Conservation (phyloP, 2,888 invertebrate species). For the Hypomecis punctinalis region DNA sequence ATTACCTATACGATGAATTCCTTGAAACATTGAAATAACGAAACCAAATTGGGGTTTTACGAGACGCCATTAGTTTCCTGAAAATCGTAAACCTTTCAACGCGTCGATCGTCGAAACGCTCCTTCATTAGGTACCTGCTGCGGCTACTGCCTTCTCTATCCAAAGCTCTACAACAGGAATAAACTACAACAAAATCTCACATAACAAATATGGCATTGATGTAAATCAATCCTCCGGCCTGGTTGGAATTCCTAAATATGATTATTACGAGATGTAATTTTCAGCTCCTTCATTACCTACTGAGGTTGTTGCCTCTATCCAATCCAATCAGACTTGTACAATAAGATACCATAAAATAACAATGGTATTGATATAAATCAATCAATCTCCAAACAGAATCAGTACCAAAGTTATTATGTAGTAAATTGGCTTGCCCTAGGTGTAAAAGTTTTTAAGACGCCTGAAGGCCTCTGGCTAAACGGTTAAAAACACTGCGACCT, state of each 20-base stretch:
- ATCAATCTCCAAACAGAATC: too few species aligned
- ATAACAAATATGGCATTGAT: slow-evolving; percentile 15
- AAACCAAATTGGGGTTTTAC: background rate
- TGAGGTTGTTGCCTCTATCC: too few species aligned
- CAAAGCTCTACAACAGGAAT: slow-evolving; percentile 1
- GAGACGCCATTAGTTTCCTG: slow-evolving; percentile 3
- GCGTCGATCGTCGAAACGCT: background rate
- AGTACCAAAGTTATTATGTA: too few species aligned
- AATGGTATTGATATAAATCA: too few species aligned
- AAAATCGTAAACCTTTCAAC: slow-evolving; percentile 12
- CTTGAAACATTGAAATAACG: background rate
- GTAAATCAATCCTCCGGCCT: slow-evolving; percentile 13
- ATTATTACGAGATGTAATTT: slow-evolving; percentile 40
- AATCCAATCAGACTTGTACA: too few species aligned
- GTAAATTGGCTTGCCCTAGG: too few species aligned
- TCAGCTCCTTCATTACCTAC: background rate
- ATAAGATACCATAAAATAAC: too few species aligned
- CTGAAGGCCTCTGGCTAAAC: too few species aligned
- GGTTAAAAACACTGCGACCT: too few species aligned
- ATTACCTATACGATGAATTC: too few species aligned
- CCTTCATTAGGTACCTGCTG: background rate
- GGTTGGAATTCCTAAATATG: slow-evolving; percentile 16
- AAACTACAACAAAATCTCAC: slow-evolving; percentile 1
- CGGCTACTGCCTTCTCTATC: background rate
- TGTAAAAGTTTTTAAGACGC: too few species aligned